A percentile compares a stretch with the other conserved stretches of the same genome.
Evolutionary conservation across 2,888 invertebrate species (phyloP).

Genomic region (Cephus runcator): DNA sequence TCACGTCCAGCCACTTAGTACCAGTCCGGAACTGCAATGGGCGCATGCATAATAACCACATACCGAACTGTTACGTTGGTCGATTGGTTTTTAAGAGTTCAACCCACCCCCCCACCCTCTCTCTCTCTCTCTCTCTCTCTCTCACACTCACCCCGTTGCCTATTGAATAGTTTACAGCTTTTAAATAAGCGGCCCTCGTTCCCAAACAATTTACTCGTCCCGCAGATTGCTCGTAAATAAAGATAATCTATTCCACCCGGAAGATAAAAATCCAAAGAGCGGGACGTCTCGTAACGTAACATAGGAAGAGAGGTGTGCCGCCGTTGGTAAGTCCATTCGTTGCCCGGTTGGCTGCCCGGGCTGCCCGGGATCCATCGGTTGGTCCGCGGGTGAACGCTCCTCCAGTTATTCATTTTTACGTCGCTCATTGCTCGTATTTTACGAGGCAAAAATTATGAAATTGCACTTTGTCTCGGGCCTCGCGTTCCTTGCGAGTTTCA

Average conservation of each 20-base stretch:
- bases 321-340: slow-evolving; percentile 22
- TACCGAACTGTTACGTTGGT: not conserved
- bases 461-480: slow-evolving; percentile 56
- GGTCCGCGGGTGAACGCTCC: slow-evolving; percentile 58
- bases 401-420: slow-evolving; percentile 64
- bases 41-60: not conserved
- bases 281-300: slow-evolving; percentile 12
- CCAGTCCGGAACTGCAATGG: not conserved
- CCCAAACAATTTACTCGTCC: slow-evolving; percentile 63
- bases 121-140: not conserved
- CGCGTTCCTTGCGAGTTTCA: slow-evolving; percentile 6
- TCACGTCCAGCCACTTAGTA: not conserved
- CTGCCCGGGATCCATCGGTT: slow-evolving; percentile 25
- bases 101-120: slow-evolving; percentile 16
- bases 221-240: slow-evolving; percentile 65
- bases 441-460: slow-evolving; percentile 64
- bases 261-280: slow-evolving; percentile 58
- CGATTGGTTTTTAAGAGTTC: not conserved
- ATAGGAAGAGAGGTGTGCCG: slow-evolving; percentile 22
- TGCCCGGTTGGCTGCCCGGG: not conserved
- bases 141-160: slow-evolving; percentile 12
- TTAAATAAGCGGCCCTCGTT: slow-evolving; percentile 61
- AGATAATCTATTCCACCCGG: slow-evolving; percentile 65
- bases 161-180: slow-evolving; percentile 63
- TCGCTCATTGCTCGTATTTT: slow-evolving; percentile 62